These are phyloP conservation scores for Toxotes chatareus DNA, from an alignment of 2,113 vertebrate species.

Conservation along the genomic window DNA sequence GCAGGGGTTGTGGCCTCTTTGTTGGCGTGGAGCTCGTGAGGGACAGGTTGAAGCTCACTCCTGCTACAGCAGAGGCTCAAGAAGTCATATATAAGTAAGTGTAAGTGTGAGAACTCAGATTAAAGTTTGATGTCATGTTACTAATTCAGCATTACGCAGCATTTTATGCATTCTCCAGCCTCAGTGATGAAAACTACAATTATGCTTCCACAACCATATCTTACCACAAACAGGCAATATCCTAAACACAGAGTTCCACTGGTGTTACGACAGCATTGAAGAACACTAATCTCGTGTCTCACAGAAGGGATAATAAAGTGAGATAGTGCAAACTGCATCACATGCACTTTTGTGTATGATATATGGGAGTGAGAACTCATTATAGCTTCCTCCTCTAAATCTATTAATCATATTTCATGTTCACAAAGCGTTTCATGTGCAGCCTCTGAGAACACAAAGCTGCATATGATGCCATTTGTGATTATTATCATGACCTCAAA, in stretches of 20 bases:
- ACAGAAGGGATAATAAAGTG: not conserved
- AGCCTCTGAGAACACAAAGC: not conserved
- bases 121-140: not conserved
- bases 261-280: not conserved
- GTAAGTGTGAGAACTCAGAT: not conserved
- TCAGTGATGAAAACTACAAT: not conserved
- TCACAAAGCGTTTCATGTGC: not conserved
- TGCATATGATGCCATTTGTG: not conserved
- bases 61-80: slow-evolving; percentile 95
- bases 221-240: not conserved
- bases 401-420: not conserved
- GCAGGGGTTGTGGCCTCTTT: slow-evolving; percentile 93
- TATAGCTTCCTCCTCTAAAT: not conserved
- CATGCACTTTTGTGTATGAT: not conserved
- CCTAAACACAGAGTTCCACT: not conserved
- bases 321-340: not conserved
- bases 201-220: not conserved
- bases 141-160: not conserved
- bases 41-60: slow-evolving; percentile 87
- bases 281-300: not conserved
- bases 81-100: slow-evolving; percentile 93
- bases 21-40: slow-evolving; percentile 94
- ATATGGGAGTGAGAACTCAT: not conserved
- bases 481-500: not conserved
- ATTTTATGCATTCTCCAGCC: not conserved